phyloP scores from a whole-genome alignment of 2,113 vertebrate species.

The Ailurus styani region DNA sequence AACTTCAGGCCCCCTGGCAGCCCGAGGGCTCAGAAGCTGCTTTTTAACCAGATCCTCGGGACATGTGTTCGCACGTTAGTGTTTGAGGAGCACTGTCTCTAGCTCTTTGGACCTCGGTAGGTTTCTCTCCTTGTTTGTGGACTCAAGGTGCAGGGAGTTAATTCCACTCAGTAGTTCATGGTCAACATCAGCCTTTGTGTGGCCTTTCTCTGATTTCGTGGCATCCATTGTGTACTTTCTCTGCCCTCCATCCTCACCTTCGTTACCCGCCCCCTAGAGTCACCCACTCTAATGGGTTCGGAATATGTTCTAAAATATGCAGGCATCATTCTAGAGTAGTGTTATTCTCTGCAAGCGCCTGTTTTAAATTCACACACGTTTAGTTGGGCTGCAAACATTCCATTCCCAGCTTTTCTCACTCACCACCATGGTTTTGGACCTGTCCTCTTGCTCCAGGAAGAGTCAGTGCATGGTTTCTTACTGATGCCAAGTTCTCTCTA shows the following conservation, averaged over 20 bases:
- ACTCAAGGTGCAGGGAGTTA: not conserved
- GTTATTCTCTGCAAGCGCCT: not conserved
- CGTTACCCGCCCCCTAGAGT: not conserved
- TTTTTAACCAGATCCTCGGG: not conserved
- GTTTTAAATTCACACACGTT: not conserved
- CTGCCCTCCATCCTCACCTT: not conserved
- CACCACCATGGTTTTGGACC: not conserved
- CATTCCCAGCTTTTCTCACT: not conserved
- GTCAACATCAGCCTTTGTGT: not conserved
- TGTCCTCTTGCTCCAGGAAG: rapidly evolving
- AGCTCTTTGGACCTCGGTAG: not conserved
- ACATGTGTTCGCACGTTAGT: rapidly evolving
- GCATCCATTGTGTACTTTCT: not conserved
- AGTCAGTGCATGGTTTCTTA: not conserved
- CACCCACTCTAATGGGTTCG: not conserved
- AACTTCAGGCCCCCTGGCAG: not conserved
- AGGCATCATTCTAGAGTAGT: not conserved
- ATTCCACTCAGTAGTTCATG: not conserved
- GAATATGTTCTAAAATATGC: not conserved
- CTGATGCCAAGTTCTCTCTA: rapidly evolving
- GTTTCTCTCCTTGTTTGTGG: not conserved
- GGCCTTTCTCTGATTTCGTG: not conserved
- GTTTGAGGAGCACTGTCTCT: not conserved
- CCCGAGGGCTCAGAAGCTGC: not conserved
- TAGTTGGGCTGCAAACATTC: not conserved